Conservation (phyloP, 2,888 invertebrate species). For the Dynastes hyllus region DNA sequence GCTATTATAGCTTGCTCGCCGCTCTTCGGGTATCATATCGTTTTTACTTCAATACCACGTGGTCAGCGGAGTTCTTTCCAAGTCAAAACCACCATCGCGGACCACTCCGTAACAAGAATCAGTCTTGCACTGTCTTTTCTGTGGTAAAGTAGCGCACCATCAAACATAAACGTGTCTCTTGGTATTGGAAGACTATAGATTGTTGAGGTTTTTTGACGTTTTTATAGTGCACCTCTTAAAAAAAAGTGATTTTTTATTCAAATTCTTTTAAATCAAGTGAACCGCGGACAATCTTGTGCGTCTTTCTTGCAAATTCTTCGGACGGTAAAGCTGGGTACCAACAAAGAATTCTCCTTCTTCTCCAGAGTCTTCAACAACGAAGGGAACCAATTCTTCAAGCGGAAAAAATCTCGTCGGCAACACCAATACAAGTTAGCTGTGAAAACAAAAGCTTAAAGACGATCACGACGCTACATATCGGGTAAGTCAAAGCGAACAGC, state of each 20-base stretch:
- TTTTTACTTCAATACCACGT: slow-evolving; percentile 7
- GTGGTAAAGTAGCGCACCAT: background rate
- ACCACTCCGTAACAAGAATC: background rate
- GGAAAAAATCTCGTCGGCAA: background rate
- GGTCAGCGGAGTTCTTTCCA: background rate
- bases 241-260: no score
- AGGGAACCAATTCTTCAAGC: background rate
- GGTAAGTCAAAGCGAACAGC: background rate
- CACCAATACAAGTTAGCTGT: background rate
- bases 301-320: background rate
- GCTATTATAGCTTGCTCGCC: no score
- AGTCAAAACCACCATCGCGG: background rate
- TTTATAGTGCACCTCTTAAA: no score
- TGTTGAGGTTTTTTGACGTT: no score
- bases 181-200: background rate
- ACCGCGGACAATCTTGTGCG: no score
- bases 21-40: no score
- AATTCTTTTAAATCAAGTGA: no score
- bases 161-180: background rate
- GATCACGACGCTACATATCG: background rate
- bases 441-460: slow-evolving; percentile 9
- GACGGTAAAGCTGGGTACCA: background rate
- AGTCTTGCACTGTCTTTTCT: slow-evolving; percentile 15
- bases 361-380: background rate
- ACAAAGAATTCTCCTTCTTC: no score